A percentile compares a stretch with the other conserved stretches of the same genome.
These are phyloP conservation scores for Caenorhabditis panamensis DNA, from an alignment of 2,888 invertebrate species.

Conservation along the genomic window DNA sequence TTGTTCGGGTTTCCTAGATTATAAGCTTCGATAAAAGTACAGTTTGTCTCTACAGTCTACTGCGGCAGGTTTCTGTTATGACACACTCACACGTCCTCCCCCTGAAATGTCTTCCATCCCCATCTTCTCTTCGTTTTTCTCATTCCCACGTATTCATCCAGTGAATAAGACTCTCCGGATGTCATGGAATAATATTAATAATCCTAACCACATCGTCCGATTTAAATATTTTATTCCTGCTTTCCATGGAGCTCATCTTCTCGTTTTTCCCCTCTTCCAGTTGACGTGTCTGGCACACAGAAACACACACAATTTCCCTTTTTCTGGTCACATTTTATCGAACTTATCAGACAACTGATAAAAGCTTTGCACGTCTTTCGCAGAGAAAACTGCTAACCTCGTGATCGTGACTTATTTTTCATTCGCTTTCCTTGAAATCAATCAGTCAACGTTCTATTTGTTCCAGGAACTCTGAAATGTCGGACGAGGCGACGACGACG, in stretches of 20 bases:
- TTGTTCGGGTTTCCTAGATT: conserved; percentile 46
- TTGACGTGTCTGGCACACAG: too few relatives aligned
- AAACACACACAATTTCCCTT: neutral
- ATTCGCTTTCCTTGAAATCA: neutral
- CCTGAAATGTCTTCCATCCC: neutral
- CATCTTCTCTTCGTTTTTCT: neutral
- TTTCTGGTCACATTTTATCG: conserved; percentile 3
- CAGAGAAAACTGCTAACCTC: conserved; percentile 19
- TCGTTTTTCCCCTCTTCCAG: neutral
- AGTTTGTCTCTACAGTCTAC: conserved; percentile 34
- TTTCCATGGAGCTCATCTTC: conserved; percentile 24
- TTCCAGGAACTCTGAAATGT: conserved; percentile 29
- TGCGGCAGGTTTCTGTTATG: neutral
- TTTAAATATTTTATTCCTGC: conserved; percentile 48
- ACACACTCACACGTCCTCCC: neutral
- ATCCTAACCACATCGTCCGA: conserved; percentile 5
- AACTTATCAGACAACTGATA: conserved; percentile 16
- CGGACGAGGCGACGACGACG: conserved; percentile 31
- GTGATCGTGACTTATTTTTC: neutral
- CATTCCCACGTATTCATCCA: neutral
- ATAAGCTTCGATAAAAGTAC: conserved; percentile 51
- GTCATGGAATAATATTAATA: conserved; percentile 34
- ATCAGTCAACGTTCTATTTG: neutral
- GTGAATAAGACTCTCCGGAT: neutral
- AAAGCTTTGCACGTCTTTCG: neutral